phyloP scores from a whole-genome alignment of 2,113 vertebrate species.

The Corvus moneduloides region DNA sequence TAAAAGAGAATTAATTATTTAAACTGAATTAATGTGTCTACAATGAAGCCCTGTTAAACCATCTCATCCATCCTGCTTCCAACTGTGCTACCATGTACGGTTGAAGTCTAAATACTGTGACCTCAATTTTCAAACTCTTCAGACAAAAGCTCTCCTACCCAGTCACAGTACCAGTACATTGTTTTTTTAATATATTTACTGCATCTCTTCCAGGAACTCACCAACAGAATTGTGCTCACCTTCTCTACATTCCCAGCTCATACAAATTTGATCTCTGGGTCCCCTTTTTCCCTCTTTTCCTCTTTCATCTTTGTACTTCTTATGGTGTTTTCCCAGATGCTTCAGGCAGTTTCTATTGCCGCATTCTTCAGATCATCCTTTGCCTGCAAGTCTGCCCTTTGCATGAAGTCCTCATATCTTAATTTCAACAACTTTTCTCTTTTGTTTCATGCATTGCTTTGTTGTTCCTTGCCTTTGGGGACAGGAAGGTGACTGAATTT shows the following conservation, averaged over 20 bases:
- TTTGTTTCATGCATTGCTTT: neutral
- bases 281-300: neutral
- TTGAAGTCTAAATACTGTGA: neutral
- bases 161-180: neutral
- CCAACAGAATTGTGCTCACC: neutral
- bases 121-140: neutral
- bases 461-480: neutral
- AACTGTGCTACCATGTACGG: neutral
- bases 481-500: neutral
- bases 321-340: neutral
- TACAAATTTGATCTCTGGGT: neutral
- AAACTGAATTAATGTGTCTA: constrained; percentile 47
- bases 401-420: neutral
- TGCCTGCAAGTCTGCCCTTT: neutral
- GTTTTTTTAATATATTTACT: neutral
- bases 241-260: neutral
- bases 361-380: neutral
- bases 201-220: neutral
- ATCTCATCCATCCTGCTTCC: constrained; percentile 14
- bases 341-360: neutral
- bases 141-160: neutral
- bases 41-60: neutral
- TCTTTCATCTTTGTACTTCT: neutral
- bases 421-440: neutral
- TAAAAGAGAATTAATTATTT: constrained; percentile 57